Evolutionary conservation across 2,888 invertebrate species (phyloP), one percentile per base, ranked within the genome.

Genomic region (Zele albiditarsus): DNA sequence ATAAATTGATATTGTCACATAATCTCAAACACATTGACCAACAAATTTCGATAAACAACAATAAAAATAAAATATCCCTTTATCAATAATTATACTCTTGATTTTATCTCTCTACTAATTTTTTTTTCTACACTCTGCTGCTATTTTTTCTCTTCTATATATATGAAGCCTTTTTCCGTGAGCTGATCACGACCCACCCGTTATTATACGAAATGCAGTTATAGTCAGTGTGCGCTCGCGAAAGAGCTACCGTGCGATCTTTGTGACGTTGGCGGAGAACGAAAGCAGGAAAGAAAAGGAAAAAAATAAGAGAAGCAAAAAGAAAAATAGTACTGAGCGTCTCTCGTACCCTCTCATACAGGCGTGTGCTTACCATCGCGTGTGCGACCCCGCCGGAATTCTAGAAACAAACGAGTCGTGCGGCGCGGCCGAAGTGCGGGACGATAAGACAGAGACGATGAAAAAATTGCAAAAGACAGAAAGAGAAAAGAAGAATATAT

Each of bases 141-240:
- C 20, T 46, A 28, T 49, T 23, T 57, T 69, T 62, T 33, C 28
- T 49, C 46, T 42, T 42, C 57, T 46, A 33, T 71, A 60, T 71
- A 25, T 57, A 10, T 71, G 58, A 38, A 57, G 33, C 23, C 57
- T 33, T 71, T 70, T 69, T 60, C 49, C 1, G 46, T 73, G 71
- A 46, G 65, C 66, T 60, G 69, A 65, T 69, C 77, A 76, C 74
- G 74, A 73, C 60, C 70, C 58, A 58, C 53, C 68, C 76, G 72
- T 74, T 78, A 76, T 74, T 76, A 71, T 74, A 78, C 76, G 57
- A 74, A 78, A 76, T 76, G 76, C 74, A 76, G 78, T 78, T 78
- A 74, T 62, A 66, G 38, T 38, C 71, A 57, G 62, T 69, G 58
- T 31, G 73, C 58, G 53, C 14, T 38, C 65, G 76, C 74, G 72